Evolutionary conservation across 2,888 invertebrate species (phyloP).

Genomic region (Nomada lathburiana): DNA sequence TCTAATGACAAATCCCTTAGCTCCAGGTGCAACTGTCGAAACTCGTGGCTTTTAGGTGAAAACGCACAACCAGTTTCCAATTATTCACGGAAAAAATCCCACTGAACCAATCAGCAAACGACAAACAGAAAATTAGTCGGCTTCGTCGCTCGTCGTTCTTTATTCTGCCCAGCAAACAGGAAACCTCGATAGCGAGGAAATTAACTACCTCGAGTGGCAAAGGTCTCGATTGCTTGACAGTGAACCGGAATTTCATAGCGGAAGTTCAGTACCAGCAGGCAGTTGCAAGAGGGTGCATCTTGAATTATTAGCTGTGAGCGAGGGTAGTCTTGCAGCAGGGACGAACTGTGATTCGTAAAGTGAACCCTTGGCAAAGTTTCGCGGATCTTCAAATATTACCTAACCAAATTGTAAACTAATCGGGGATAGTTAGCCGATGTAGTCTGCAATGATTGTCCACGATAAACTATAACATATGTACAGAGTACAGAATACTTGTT

Average conservation of each 20-base stretch:
- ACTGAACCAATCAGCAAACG: not conserved
- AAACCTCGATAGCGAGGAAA: not conserved
- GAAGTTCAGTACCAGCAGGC: not conserved
- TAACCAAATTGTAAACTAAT: conserved; percentile 1
- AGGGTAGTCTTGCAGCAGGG: not conserved
- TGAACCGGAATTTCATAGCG: not conserved
- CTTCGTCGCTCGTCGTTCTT: not conserved
- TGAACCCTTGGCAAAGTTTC: not conserved
- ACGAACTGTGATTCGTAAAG: not conserved
- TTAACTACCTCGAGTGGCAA: not conserved
- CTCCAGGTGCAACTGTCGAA: too few species aligned
- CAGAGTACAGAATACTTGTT: not conserved
- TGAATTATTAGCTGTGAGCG: not conserved
- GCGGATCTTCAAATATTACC: conserved; percentile 12
- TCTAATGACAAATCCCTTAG: too few species aligned
- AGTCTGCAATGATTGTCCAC: not conserved
- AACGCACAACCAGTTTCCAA: not conserved
- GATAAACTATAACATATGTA: not conserved
- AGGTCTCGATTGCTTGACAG: not conserved
- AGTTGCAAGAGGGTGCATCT: not conserved
- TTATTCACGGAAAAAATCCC: not conserved
- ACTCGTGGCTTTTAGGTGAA: too few species aligned
- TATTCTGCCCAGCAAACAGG: not conserved
- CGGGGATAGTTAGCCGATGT: not conserved
- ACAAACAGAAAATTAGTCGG: not conserved